These are phyloP conservation scores for Euura lappo DNA, from an alignment of 1,140 invertebrate species.

Conservation along the genomic window DNA sequence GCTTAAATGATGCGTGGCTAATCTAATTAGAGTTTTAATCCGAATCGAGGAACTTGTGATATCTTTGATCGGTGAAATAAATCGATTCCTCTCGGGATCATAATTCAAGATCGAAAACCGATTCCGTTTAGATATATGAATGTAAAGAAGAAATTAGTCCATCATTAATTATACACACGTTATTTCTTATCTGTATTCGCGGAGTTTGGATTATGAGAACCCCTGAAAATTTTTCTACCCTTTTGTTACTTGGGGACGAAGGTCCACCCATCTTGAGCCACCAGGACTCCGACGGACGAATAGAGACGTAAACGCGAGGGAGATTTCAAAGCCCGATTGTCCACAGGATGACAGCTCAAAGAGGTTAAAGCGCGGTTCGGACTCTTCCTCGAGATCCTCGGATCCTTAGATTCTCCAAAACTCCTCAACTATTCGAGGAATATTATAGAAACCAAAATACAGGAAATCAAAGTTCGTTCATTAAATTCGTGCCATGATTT, in stretches of 20 bases:
- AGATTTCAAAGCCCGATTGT: slow-evolving; percentile 42
- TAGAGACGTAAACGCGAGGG: slow-evolving; percentile 41
- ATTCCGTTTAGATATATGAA: too few relatives aligned
- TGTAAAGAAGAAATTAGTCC: too few relatives aligned
- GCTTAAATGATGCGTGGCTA: background rate
- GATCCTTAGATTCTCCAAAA: too few relatives aligned
- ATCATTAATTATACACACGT: too few relatives aligned
- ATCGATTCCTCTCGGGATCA: too few relatives aligned
- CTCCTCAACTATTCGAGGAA: too few relatives aligned
- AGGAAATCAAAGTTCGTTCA: too few relatives aligned
- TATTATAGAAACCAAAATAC: too few relatives aligned
- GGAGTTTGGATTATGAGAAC: slow-evolving; percentile 27
- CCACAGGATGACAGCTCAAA: slow-evolving; percentile 30
- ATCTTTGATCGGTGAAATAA: too few relatives aligned
- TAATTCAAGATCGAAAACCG: too few relatives aligned
- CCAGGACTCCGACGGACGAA: slow-evolving; percentile 33
- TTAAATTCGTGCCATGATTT: too few relatives aligned
- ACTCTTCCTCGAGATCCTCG: background rate
- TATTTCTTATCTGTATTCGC: too few relatives aligned
- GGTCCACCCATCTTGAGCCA: slow-evolving; percentile 36
- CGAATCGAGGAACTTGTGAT: background rate
- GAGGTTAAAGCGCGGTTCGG: slow-evolving; percentile 14
- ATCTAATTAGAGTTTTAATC: background rate
- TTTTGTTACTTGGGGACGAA: slow-evolving; percentile 31
- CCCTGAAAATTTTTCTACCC: slow-evolving; percentile 38